A percentile compares a stretch with the other conserved stretches of the same genome.
These are phyloP conservation scores for Platycercus adscitus DNA, from an alignment of 2,113 vertebrate species.

Conservation along the genomic window DNA sequence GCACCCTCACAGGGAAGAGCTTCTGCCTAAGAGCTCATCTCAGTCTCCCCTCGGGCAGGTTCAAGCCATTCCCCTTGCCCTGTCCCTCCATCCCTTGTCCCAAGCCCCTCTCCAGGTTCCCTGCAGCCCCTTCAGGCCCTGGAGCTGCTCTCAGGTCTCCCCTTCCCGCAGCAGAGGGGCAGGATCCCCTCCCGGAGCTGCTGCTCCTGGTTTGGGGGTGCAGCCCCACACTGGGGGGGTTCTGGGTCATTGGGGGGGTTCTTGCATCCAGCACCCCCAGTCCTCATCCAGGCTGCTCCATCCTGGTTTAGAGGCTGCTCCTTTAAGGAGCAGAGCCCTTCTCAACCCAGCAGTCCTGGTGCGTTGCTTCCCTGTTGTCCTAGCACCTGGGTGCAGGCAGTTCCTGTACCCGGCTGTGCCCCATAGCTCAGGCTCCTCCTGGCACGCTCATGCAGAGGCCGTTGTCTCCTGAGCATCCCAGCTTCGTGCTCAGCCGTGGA, in stretches of 20 bases:
- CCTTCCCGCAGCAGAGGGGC: no score
- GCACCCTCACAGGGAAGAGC: no score
- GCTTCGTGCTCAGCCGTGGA: not conserved
- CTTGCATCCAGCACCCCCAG: no score
- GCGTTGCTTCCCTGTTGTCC: accelerated
- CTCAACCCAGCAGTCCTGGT: accelerated
- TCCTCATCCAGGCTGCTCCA: not conserved
- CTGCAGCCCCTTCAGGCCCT: no score
- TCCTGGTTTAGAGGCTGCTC: not conserved
- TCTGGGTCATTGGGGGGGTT: not conserved
- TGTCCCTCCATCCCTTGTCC: no score
- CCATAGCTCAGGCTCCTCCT: not conserved
- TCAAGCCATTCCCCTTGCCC: no score
- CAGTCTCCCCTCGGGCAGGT: no score
- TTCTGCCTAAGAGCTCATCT: no score
- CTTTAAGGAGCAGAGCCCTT: not conserved
- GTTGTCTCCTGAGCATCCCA: not conserved
- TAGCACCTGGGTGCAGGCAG: not conserved
- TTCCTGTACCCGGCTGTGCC: not conserved
- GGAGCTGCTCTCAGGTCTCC: no score
- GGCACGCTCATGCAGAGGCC: not conserved
- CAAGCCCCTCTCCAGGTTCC: no score
- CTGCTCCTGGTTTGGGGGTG: no score
- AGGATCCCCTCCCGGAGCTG: no score
- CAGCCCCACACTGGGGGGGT: not conserved